A percentile compares a stretch with the other conserved stretches of the same genome.
Evolutionary conservation across 1,140 invertebrate species (phyloP).

Genomic region (Drosophila willistoni): DNA sequence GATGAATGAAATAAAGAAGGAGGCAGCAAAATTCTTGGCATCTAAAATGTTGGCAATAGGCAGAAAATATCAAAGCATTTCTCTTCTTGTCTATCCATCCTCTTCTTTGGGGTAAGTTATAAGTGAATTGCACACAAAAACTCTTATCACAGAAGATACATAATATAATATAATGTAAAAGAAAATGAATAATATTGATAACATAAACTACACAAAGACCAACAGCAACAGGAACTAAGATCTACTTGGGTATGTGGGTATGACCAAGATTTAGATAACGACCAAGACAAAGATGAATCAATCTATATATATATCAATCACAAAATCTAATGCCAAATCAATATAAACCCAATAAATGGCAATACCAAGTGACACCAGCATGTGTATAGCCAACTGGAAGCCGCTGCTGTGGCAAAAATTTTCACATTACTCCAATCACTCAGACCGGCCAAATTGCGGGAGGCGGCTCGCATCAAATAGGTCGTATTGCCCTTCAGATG

Average conservation of each 20-base stretch:
- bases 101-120: slow-evolving; percentile 28
- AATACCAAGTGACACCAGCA: slow-evolving; percentile 31
- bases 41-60: slow-evolving; percentile 60
- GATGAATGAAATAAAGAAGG: slow-evolving; percentile 38
- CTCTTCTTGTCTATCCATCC: neutral
- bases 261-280: neutral
- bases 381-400: slow-evolving; percentile 12
- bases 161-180: slow-evolving; percentile 25
- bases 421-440: slow-evolving; percentile 79
- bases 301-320: slow-evolving; percentile 20
- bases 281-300: slow-evolving; percentile 1
- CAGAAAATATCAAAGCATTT: slow-evolving; percentile 52
- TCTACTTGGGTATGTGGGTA: neutral
- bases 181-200: slow-evolving; percentile 31
- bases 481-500: slow-evolving; percentile 76
- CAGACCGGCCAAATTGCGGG: slow-evolving; percentile 82
- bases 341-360: slow-evolving; percentile 32
- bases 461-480: slow-evolving; percentile 82
- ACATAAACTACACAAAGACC: slow-evolving; percentile 54
- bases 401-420: slow-evolving; percentile 65
- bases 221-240: slow-evolving; percentile 44
- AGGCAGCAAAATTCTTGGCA: slow-evolving; percentile 37
- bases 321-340: slow-evolving; percentile 49
- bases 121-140: slow-evolving; percentile 69
- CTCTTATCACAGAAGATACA: slow-evolving; percentile 78